Evolutionary conservation across 1,140 invertebrate species (phyloP).

Genomic region (Pectinophora gossypiella): DNA sequence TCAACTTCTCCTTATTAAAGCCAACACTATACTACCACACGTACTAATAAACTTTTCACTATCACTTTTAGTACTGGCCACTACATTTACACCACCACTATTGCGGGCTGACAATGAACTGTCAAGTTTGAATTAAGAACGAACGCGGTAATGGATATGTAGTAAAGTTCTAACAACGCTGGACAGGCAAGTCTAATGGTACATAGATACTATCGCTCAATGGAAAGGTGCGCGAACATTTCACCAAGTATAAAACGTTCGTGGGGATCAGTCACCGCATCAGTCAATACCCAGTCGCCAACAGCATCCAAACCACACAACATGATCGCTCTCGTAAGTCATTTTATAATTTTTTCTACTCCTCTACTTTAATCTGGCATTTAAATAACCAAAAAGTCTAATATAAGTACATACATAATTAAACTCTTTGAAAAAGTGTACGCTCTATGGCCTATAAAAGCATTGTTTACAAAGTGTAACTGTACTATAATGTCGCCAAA

Average conservation of each 20-base stretch:
- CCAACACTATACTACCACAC: conserved; percentile 24
- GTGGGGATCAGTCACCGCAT: conserved; percentile 44
- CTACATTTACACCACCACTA: conserved; percentile 1
- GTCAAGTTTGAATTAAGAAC: too few relatives aligned
- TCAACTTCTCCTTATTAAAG: conserved; percentile 18
- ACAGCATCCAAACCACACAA: conserved; percentile 51
- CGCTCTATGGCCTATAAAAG: too few relatives aligned
- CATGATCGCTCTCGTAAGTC: conserved; percentile 71
- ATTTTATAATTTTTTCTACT: conserved; percentile 10
- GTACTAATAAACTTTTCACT: conserved; percentile 9
- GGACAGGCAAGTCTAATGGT: conserved; percentile 23
- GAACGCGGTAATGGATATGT: too few relatives aligned
- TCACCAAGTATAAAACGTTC: conserved; percentile 68
- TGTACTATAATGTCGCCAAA: too few relatives aligned
- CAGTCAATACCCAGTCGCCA: conserved; percentile 57
- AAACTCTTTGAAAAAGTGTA: too few relatives aligned
- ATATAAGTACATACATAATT: too few relatives aligned
- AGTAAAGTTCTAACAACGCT: too few relatives aligned
- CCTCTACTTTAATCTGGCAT: too few relatives aligned
- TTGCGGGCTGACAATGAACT: too few relatives aligned
- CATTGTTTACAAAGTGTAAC: too few relatives aligned
- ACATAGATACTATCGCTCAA: conserved; percentile 53
- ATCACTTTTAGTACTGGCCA: conserved; percentile 8
- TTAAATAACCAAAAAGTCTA: too few relatives aligned
- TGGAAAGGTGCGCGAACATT: conserved; percentile 63